A percentile compares a stretch with the other conserved stretches of the same genome.
These are phyloP conservation scores for Acanthurus lineatus DNA, from an alignment of 2,797 vertebrate genomes.

Conservation along the genomic window DNA sequence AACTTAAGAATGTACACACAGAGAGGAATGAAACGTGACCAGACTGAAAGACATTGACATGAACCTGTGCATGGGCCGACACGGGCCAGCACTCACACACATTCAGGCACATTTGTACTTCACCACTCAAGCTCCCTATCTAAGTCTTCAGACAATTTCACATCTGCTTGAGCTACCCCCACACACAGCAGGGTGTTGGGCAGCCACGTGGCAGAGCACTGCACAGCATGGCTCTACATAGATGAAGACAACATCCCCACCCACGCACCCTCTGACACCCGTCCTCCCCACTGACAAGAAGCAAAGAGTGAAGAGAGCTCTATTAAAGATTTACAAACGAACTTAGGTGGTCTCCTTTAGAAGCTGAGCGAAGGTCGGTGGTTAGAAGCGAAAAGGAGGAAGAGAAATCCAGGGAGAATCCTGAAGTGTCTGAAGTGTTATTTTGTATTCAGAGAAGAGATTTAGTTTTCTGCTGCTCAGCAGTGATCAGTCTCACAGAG, in stretches of 20 bases:
- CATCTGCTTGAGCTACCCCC: constrained; percentile 59
- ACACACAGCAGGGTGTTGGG: constrained; percentile 53
- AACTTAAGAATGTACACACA: constrained; percentile 39
- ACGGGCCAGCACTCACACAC: constrained; percentile 11
- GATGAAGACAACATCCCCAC: constrained; percentile 71
- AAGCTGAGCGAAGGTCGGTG: constrained; percentile 53
- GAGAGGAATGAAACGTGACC: constrained; percentile 26
- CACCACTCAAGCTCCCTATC: constrained; percentile 28
- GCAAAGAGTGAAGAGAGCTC: constrained; percentile 44
- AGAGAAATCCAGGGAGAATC: constrained; percentile 70
- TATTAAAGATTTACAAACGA: constrained; percentile 78
- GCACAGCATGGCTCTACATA: constrained; percentile 63
- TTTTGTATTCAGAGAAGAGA: constrained; percentile 75
- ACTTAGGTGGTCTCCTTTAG: constrained; percentile 68
- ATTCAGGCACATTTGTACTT: constrained; percentile 16
- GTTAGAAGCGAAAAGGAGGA: constrained; percentile 46
- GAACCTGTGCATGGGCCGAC: constrained; percentile 1
- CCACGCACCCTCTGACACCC: constrained; percentile 60
- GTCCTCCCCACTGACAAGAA: constrained; percentile 48
- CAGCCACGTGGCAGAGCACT: constrained; percentile 54
- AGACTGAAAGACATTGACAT: constrained; percentile 1
- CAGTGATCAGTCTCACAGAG: constrained; percentile 65
- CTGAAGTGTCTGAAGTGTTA: constrained; percentile 70
- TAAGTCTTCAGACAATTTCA: constrained; percentile 44
- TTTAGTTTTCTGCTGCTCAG: constrained; percentile 73